Evolutionary conservation across 1,140 invertebrate species (phyloP).

Genomic region (Saxidomus purpurata): DNA sequence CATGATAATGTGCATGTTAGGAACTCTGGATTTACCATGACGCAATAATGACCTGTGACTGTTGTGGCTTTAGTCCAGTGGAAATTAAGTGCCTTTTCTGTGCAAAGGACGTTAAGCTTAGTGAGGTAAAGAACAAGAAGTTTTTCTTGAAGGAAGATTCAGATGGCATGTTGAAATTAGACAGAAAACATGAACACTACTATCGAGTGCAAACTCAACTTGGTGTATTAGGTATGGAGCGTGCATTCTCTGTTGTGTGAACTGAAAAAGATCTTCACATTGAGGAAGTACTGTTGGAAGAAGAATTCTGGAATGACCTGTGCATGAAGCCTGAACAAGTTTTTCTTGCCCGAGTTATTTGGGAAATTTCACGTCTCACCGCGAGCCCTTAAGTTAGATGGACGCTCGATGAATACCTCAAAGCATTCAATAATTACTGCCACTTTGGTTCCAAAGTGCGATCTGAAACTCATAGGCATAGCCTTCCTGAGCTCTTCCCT

Average conservation of each 20-base stretch:
- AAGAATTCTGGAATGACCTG: slow-evolving; percentile 39
- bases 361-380: slow-evolving; percentile 36
- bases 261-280: slow-evolving; percentile 36
- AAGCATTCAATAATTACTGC: too few species aligned
- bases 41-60: slow-evolving; percentile 28
- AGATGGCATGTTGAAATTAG: slow-evolving; percentile 15
- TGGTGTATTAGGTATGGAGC: slow-evolving; percentile 20
- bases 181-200: slow-evolving; percentile 51
- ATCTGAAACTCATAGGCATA: too few species aligned
- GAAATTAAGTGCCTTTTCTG: slow-evolving; percentile 54
- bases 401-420: neutral
- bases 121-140: neutral
- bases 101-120: neutral
- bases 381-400: neutral
- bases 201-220: slow-evolving; percentile 58
- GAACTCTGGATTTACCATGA: slow-evolving; percentile 41
- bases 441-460: too few species aligned
- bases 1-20: slow-evolving; percentile 1
- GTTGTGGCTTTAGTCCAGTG: slow-evolving; percentile 2
- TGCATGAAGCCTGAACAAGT: neutral
- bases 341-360: slow-evolving; percentile 52
- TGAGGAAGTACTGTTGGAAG: slow-evolving; percentile 50
- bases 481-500: too few species aligned
- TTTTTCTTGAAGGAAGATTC: neutral
- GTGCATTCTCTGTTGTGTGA: slow-evolving; percentile 56